Conservation (phyloP, 2,888 invertebrate genomes). For the Eustalomyia histrio region DNA sequence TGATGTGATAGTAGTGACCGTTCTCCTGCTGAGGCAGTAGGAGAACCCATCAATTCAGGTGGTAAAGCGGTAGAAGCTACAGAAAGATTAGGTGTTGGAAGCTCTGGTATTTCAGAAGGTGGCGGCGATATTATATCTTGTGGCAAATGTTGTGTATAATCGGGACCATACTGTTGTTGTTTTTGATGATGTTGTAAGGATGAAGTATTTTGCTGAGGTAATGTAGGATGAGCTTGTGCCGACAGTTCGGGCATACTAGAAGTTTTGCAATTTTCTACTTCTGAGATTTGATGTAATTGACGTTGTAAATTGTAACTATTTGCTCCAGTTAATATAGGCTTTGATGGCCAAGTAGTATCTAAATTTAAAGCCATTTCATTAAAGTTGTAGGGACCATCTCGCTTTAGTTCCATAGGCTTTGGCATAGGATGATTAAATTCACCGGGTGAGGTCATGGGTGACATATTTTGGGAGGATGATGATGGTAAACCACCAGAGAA, state of each 20-base stretch:
- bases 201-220: slow-evolving; percentile 60
- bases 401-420: slow-evolving; percentile 74
- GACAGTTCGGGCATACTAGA: slow-evolving; percentile 84
- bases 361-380: slow-evolving; percentile 81
- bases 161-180: slow-evolving; percentile 60
- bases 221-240: slow-evolving; percentile 65
- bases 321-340: slow-evolving; percentile 73
- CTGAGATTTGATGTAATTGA: slow-evolving; percentile 74
- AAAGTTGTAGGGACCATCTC: slow-evolving; percentile 81
- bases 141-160: slow-evolving; percentile 66
- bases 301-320: slow-evolving; percentile 75
- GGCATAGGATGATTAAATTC: slow-evolving; percentile 74
- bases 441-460: slow-evolving; percentile 76
- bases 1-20: slow-evolving; percentile 76
- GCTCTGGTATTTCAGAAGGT: slow-evolving; percentile 75
- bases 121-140: slow-evolving; percentile 68
- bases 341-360: slow-evolving; percentile 82
- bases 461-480: slow-evolving; percentile 77
- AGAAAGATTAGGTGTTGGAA: slow-evolving; percentile 81
- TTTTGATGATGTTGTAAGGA: slow-evolving; percentile 65
- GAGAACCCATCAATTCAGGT: slow-evolving; percentile 75
- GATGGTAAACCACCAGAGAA: slow-evolving; percentile 74
- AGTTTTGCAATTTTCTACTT: slow-evolving; percentile 77
- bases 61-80: slow-evolving; percentile 80
- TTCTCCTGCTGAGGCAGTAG: slow-evolving; percentile 75